Evolutionary conservation across 1,140 invertebrate genomes (phyloP).

Genomic region (Neodiprion lecontei): DNA sequence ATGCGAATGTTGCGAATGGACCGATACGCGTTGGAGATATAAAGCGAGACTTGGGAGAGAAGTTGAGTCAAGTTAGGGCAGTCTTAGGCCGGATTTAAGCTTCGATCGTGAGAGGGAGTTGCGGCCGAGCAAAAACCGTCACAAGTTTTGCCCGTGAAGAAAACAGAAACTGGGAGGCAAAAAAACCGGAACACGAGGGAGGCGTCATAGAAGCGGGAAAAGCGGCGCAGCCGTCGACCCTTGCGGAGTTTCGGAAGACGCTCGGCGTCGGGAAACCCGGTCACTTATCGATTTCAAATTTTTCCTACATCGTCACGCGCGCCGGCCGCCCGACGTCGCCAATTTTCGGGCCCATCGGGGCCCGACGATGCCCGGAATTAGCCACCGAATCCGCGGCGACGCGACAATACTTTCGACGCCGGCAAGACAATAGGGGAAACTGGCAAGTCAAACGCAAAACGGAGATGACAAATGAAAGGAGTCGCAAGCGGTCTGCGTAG

Average conservation of each 20-base stretch:
- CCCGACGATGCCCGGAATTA: neutral
- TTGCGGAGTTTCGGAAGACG: conserved; percentile 18
- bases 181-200: conserved; percentile 32
- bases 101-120: conserved; percentile 5
- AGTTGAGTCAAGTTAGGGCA: conserved; percentile 4
- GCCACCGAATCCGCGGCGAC: neutral
- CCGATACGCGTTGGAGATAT: too few species aligned
- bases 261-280: neutral
- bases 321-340: neutral
- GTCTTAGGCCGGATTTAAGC: conserved; percentile 4
- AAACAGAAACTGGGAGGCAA: conserved; percentile 36
- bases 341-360: neutral
- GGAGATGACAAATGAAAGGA: conserved; percentile 57
- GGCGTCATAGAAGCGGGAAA: conserved; percentile 22
- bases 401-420: conserved; percentile 46
- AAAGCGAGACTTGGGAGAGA: neutral
- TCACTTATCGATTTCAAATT: neutral
- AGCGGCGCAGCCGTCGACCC: conserved; percentile 16
- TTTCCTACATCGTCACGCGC: neutral
- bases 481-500: conserved; percentile 30
- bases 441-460: conserved; percentile 52
- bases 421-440: conserved; percentile 46
- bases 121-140: conserved; percentile 33
- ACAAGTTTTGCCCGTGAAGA: conserved; percentile 36
- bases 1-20: too few species aligned